A percentile compares a stretch with the other conserved stretches of the same genome.
Conservation (phyloP, 92 coral and sea anemone genomes). For the Epizoanthus rinbou region DNA sequence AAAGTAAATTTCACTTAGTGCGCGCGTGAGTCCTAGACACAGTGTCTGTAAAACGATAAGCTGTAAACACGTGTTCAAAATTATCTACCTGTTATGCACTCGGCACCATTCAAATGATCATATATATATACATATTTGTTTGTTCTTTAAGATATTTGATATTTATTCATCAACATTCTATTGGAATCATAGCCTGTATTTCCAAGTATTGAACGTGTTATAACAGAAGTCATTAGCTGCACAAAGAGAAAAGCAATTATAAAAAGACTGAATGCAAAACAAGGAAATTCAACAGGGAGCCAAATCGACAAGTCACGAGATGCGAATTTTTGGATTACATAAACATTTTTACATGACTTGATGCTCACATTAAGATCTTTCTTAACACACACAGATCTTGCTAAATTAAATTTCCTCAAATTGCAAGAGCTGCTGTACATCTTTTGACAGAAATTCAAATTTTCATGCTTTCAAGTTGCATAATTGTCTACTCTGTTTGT, state of each 20-base stretch:
- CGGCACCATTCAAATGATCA: constrained; percentile 8
- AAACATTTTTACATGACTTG: not conserved
- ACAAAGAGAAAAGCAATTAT: constrained; percentile 44
- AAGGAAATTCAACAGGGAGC: constrained; percentile 41
- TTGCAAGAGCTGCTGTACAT: constrained; percentile 1
- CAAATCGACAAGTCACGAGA: constrained; percentile 54
- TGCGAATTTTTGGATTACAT: not conserved
- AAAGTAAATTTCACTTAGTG: constrained; percentile 29
- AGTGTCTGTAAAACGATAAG: constrained; percentile 37
- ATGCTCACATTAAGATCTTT: not conserved
- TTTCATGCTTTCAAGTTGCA: too few species aligned
- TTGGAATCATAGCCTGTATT: constrained; percentile 6
- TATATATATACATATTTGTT: not conserved
- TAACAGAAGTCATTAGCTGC: constrained; percentile 46
- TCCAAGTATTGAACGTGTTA: constrained; percentile 3
- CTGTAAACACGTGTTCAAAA: constrained; percentile 31
- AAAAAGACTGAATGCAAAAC: constrained; percentile 27
- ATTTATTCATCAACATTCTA: not conserved
- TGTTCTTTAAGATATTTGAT: not conserved
- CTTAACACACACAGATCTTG: too few species aligned
- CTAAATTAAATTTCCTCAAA: not conserved
- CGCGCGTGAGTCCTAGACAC: constrained; percentile 49
- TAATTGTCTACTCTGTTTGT: too few species aligned
- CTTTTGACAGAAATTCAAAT: too few species aligned
- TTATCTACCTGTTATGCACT: not conserved